Evolutionary conservation across 2,888 invertebrate species (phyloP), one percentile per base, ranked within the genome.

Genomic region (Ichneumoninae sp.): DNA sequence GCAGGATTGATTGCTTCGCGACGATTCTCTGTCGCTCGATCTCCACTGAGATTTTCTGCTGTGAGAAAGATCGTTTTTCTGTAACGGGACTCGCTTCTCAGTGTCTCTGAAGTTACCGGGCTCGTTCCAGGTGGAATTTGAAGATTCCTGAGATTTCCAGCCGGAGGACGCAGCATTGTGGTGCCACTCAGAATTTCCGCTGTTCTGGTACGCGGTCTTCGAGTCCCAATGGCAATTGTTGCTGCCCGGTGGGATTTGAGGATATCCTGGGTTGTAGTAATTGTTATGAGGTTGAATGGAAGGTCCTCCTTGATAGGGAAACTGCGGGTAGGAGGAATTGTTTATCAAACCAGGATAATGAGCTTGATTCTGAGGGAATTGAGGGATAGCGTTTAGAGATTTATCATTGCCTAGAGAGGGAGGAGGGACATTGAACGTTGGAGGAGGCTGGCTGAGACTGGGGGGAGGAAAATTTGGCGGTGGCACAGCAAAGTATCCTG

Each of bases 401-500:
- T 89, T 89, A 40, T 83, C 81, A 7, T 89, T 85, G 13, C 82
- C 30, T 52, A 87, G 22, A 22, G 78, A 50, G 0, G 90, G 87
- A 22, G 88, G 88, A 7, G 86, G 90, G 54, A 86, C 85, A 68
- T 80, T 89, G 47, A 87, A 89, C 7, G 81, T 54, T 0, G 90
- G 89, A 5, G 91, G 88, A 5, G 91, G 87, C 70, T 84, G 87
- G 69, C 60, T 86, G 33, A 90, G 86, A 86, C 89, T 85, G 0
- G 91, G 88, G 16, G 91, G 92, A 33, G 91, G 90, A 88, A 91
- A 90, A 79, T 87, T 90, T 78, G 89, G 87, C 0, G 89, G 88
- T 13, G 89, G 89, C 22, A 88, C 80, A 0, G 88, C 30, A 82
- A 90, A 91, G 66, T 88, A 91, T 19, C 86, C 88, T 54, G 87